These are phyloP conservation scores for Luperina nickerlii DNA, from an alignment of 2,888 invertebrate species.

Conservation along the genomic window DNA sequence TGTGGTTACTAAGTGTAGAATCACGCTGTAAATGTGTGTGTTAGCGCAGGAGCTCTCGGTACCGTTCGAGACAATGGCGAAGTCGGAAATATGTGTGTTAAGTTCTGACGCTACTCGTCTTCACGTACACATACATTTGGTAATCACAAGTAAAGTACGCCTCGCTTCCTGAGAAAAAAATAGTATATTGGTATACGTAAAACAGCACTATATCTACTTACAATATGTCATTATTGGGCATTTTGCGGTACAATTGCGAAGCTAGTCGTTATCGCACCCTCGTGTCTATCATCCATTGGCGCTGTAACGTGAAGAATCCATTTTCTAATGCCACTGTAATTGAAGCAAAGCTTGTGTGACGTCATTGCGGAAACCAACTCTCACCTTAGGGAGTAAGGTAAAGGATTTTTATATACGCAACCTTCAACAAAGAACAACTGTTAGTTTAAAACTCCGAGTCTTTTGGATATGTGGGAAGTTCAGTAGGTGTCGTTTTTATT, in stretches of 20 bases:
- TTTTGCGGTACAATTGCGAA: not conserved
- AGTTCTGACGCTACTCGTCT: not conserved
- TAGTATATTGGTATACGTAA: not conserved
- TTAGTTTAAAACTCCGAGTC: conserved; percentile 48
- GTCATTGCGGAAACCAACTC: conserved; percentile 38
- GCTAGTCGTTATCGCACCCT: not conserved
- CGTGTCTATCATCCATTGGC: conserved; percentile 10
- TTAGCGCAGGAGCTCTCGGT: not conserved
- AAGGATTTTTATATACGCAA: conserved; percentile 41
- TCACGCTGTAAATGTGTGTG: not conserved
- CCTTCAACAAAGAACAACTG: conserved; percentile 62
- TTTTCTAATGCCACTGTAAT: conserved; percentile 34
- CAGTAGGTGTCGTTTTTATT: conserved; percentile 11
- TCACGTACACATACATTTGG: not conserved
- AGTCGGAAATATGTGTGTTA: not conserved
- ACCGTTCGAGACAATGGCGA: not conserved
- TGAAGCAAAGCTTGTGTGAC: conserved; percentile 19
- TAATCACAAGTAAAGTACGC: not conserved
- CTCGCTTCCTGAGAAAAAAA: not conserved
- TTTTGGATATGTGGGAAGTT: conserved; percentile 39
- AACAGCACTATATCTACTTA: not conserved
- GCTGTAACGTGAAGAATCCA: conserved; percentile 34
- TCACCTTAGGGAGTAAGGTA: conserved; percentile 28
- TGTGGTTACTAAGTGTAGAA: not conserved
- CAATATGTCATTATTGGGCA: not conserved